These are phyloP conservation scores for Drosophila paucipuncta DNA, from an alignment of 2,888 invertebrate genomes.

Conservation along the genomic window DNA sequence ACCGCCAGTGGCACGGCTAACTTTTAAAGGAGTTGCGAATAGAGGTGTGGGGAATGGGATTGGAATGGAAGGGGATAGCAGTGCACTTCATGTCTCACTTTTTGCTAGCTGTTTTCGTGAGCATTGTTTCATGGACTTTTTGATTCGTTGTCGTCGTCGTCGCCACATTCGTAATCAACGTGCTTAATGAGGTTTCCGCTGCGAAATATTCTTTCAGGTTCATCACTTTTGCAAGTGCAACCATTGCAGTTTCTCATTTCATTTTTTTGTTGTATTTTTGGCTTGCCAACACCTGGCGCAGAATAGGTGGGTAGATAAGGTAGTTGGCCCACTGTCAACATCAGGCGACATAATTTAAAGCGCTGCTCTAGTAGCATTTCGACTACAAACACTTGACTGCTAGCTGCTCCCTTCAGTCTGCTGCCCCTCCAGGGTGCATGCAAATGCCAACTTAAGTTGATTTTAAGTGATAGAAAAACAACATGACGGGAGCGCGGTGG, in stretches of 20 bases:
- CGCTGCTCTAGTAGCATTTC: constrained; percentile 75
- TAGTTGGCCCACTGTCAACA: constrained; percentile 57
- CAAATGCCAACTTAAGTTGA: constrained; percentile 84
- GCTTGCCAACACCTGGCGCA: constrained; percentile 37
- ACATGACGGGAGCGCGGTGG: constrained; percentile 28
- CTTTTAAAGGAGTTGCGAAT: constrained; percentile 34
- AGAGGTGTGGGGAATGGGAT: not conserved
- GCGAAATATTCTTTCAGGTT: constrained; percentile 76
- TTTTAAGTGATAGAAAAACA: constrained; percentile 82
- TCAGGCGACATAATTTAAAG: constrained; percentile 74
- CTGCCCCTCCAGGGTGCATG: constrained; percentile 52
- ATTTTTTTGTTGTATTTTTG: not conserved
- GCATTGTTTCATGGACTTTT: constrained; percentile 72
- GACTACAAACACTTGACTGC: constrained; percentile 75
- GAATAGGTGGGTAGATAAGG: not conserved
- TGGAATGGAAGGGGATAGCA: not conserved
- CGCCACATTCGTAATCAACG: constrained; percentile 68
- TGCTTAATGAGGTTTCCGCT: constrained; percentile 80
- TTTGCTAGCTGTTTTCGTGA: constrained; percentile 57
- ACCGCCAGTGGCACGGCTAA: constrained; percentile 47
- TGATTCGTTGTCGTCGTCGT: constrained; percentile 67
- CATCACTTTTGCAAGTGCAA: constrained; percentile 78
- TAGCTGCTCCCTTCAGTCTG: constrained; percentile 1
- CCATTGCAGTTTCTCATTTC: constrained; percentile 53
- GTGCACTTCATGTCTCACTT: constrained; percentile 41